Conservation (phyloP, 2,797 vertebrate genomes). For the Moxostoma hubbsi region DNA sequence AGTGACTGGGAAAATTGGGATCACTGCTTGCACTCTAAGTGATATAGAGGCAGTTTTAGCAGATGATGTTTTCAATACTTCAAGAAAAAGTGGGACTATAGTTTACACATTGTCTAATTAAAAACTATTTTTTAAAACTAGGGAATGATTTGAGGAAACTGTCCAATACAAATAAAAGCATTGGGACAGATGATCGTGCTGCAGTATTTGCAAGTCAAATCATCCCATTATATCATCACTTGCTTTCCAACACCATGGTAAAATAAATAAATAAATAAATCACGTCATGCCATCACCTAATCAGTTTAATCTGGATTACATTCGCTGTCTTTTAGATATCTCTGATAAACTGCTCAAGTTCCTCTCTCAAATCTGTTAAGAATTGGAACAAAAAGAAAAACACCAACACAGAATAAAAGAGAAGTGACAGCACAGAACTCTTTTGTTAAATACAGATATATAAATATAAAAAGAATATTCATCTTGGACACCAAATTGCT, state of each 20-base stretch:
- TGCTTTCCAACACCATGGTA: neutral
- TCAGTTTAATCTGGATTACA: conserved; percentile 65
- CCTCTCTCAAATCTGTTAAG: conserved; percentile 61
- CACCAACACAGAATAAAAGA: too few species aligned
- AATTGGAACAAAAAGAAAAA: neutral
- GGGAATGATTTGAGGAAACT: neutral
- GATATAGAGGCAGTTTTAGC: conserved; percentile 7
- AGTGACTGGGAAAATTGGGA: neutral
- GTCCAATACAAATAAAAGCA: conserved; percentile 9
- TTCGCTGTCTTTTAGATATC: conserved; percentile 67
- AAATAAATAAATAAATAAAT: neutral
- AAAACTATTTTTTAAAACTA: neutral
- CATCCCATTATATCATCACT: neutral
- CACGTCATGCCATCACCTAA: conserved; percentile 55
- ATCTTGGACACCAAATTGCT: neutral
- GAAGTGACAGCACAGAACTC: neutral
- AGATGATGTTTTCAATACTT: neutral
- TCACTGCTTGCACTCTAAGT: neutral
- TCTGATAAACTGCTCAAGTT: conserved; percentile 67
- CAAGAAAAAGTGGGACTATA: neutral
- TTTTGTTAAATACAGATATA: neutral
- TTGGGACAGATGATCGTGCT: neutral
- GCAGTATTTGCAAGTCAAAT: conserved; percentile 25
- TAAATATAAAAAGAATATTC: too few species aligned
- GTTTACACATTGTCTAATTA: neutral